Conservation (phyloP, 2,888 invertebrate species). For the Oscheius sp. region DNA sequence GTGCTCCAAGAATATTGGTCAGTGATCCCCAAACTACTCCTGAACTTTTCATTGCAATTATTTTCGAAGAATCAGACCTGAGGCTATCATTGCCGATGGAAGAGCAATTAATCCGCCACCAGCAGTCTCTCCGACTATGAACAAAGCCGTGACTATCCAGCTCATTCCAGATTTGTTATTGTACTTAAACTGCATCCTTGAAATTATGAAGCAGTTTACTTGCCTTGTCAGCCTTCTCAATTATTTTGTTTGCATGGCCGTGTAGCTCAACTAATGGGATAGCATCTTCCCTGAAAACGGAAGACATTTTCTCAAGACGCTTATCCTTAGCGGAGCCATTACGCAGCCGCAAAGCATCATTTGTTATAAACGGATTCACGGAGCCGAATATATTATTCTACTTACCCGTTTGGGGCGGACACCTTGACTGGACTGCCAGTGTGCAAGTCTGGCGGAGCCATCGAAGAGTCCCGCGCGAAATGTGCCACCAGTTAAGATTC, state of each 20-base stretch:
- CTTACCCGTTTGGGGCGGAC: conserved; percentile 18
- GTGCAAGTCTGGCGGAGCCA: too few species aligned
- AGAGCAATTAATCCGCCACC: conserved; percentile 71
- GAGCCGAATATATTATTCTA: conserved; percentile 11
- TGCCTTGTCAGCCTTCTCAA: conserved; percentile 16
- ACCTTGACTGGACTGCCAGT: conserved; percentile 11
- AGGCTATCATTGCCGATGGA: conserved; percentile 61
- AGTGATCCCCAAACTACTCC: conserved; percentile 53
- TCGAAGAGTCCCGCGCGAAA: too few species aligned
- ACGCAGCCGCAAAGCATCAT: conserved; percentile 5
- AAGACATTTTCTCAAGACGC: not conserved
- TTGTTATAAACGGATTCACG: not conserved
- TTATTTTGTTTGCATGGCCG: not conserved
- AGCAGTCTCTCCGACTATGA: conserved; percentile 70
- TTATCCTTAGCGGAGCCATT: not conserved
- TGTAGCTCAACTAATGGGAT: conserved; percentile 4
- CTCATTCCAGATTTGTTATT: conserved; percentile 57
- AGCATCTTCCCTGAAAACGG: conserved; percentile 22
- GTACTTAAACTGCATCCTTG: not conserved
- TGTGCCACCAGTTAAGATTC: too few species aligned
- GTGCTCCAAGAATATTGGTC: conserved; percentile 59
- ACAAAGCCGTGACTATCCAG: conserved; percentile 62
- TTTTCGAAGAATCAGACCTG: conserved; percentile 47
- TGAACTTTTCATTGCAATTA: conserved; percentile 8
- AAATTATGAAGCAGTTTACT: not conserved